A percentile compares a stretch with the other conserved stretches of the same genome.
Evolutionary conservation across 2,888 invertebrate species (phyloP).

Genomic region (Adelognathus sp.): DNA sequence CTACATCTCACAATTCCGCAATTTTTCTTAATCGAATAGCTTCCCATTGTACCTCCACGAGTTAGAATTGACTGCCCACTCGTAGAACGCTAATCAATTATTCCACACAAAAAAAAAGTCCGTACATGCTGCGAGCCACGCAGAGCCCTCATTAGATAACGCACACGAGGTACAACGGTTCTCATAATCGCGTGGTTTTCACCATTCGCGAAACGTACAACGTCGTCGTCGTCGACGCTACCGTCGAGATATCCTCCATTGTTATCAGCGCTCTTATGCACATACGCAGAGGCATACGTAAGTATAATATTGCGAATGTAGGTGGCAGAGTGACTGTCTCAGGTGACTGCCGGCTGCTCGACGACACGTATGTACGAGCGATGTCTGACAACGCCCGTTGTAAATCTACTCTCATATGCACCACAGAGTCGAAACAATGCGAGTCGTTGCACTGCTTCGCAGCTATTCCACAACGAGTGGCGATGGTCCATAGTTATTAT

Average conservation of each 20-base stretch:
- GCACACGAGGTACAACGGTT: background rate
- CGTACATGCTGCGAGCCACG: background rate
- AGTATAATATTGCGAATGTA: slow-evolving; percentile 2
- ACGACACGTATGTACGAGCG: slow-evolving; percentile 13
- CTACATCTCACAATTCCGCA: no score
- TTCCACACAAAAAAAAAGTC: no score
- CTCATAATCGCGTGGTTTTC: background rate
- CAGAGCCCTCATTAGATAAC: slow-evolving; percentile 25
- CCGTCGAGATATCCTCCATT: slow-evolving; percentile 31
- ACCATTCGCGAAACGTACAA: background rate
- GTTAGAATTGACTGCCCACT: background rate
- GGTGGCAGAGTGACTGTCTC: slow-evolving; percentile 42
- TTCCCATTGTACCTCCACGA: background rate
- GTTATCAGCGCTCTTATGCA: slow-evolving; percentile 37
- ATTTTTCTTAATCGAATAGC: background rate
- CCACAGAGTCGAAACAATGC: background rate
- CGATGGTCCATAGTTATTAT: background rate
- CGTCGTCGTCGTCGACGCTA: slow-evolving; percentile 2
- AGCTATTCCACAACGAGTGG: background rate
- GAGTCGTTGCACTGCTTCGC: background rate
- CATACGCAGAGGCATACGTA: background rate
- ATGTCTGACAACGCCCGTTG: slow-evolving; percentile 28
- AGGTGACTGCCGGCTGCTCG: slow-evolving; percentile 38
- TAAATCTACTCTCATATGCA: slow-evolving; percentile 17
- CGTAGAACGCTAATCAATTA: background rate